These are phyloP conservation scores for Australoheros scitulus DNA, from an alignment of 2,113 vertebrate species.

Conservation along the genomic window DNA sequence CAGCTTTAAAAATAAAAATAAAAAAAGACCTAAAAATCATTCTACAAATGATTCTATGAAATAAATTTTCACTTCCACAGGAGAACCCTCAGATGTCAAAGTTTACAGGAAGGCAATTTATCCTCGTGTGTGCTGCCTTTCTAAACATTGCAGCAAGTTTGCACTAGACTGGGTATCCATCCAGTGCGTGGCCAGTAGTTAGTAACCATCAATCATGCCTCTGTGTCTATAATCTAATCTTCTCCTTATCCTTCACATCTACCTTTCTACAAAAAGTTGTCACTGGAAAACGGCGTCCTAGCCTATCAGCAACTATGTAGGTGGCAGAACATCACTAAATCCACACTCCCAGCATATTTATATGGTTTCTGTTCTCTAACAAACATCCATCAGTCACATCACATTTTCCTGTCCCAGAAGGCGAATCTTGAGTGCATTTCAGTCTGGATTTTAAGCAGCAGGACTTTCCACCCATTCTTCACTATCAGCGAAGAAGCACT, in stretches of 20 bases:
- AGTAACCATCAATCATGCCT: too few relatives aligned
- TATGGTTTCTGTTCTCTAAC: background rate
- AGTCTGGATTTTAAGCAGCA: background rate
- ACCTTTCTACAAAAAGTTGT: background rate
- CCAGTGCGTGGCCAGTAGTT: too few relatives aligned
- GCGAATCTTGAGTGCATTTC: background rate
- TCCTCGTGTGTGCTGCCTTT: background rate
- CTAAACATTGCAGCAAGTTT: background rate
- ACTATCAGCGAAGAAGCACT: background rate
- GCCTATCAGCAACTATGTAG: background rate
- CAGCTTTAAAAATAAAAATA: background rate
- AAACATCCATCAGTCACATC: background rate
- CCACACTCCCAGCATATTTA: background rate
- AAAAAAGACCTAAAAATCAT: background rate
- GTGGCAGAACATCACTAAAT: background rate
- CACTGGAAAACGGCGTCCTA: background rate
- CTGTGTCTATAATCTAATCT: too few relatives aligned
- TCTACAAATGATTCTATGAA: background rate
- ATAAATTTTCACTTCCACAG: background rate
- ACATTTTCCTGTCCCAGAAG: background rate
- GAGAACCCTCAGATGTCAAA: background rate
- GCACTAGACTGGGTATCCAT: background rate
- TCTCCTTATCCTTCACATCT: background rate
- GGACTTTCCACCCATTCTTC: background rate
- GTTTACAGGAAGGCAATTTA: background rate